phyloP scores from a whole-genome alignment of 2,113 vertebrate genomes.

The Actinemys pallida region DNA sequence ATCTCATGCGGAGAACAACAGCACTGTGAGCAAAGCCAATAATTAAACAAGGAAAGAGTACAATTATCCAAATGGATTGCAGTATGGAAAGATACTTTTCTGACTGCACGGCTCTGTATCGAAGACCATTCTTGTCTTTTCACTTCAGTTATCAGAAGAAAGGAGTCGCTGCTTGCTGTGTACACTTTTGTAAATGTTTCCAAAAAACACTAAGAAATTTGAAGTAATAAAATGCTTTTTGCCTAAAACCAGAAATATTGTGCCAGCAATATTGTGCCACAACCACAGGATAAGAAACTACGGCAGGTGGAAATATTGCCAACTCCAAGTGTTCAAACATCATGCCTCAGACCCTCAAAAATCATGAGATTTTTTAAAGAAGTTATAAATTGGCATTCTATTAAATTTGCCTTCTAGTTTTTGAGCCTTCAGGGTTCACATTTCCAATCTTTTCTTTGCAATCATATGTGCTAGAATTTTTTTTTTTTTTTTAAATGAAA shows the following conservation, averaged over 20 bases:
- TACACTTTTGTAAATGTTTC: background rate
- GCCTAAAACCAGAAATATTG: background rate
- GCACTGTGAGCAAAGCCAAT: fast-evolving
- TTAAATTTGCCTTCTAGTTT: background rate
- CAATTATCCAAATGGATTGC: background rate
- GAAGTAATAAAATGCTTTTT: background rate
- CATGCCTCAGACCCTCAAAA: background rate
- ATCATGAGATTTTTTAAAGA: background rate
- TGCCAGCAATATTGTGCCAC: background rate
- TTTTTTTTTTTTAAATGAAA: background rate
- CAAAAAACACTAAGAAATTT: background rate
- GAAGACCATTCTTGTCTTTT: background rate
- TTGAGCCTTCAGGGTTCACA: background rate
- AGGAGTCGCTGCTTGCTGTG: background rate
- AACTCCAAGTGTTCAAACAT: background rate
- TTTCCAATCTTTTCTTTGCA: background rate
- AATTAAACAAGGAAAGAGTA: background rate
- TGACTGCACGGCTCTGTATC: background rate
- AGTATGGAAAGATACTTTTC: background rate
- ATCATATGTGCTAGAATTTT: fast-evolving
- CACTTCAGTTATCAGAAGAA: background rate
- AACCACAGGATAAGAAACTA: background rate
- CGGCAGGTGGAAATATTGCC: background rate
- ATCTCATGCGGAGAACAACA: background rate
- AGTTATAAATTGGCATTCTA: background rate